These are phyloP conservation scores for Tapirus terrestris DNA, from an alignment of 2,113 vertebrate genomes.

Conservation along the genomic window DNA sequence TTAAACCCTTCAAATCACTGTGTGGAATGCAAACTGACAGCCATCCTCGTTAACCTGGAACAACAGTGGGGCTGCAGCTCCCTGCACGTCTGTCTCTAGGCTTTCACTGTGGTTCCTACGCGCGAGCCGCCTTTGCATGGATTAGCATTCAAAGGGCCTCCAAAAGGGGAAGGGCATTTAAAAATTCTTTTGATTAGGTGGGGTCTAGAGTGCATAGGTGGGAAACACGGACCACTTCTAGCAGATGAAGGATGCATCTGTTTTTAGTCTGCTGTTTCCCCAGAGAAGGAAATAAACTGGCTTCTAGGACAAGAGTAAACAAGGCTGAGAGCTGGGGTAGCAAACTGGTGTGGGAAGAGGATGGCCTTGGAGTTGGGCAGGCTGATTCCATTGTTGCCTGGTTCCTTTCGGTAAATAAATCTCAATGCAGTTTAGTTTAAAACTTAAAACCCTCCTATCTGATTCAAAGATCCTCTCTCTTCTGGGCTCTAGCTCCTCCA, in stretches of 20 bases:
- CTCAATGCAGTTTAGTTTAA: neutral
- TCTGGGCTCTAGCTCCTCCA: neutral
- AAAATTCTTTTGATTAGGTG: neutral
- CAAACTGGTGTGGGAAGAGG: neutral
- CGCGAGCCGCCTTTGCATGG: neutral
- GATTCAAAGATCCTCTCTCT: neutral
- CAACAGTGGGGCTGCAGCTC: neutral
- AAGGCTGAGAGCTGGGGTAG: neutral
- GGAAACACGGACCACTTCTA: neutral
- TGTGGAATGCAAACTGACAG: accelerated
- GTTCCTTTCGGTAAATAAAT: neutral
- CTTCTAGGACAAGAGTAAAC: neutral
- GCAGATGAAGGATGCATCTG: neutral
- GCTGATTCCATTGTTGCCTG: neutral
- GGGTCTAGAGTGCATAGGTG: neutral
- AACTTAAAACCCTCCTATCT: neutral
- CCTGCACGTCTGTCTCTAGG: neutral
- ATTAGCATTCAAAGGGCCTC: neutral
- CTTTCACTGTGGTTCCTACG: neutral
- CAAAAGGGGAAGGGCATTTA: neutral
- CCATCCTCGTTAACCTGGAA: neutral
- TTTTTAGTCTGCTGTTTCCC: neutral
- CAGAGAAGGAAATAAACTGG: neutral
- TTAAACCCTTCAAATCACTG: neutral
- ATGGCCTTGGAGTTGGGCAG: neutral